Base-by-base conservation (phyloP, 1,140 invertebrate genomes). In the Drosophila triauraria region DNA sequence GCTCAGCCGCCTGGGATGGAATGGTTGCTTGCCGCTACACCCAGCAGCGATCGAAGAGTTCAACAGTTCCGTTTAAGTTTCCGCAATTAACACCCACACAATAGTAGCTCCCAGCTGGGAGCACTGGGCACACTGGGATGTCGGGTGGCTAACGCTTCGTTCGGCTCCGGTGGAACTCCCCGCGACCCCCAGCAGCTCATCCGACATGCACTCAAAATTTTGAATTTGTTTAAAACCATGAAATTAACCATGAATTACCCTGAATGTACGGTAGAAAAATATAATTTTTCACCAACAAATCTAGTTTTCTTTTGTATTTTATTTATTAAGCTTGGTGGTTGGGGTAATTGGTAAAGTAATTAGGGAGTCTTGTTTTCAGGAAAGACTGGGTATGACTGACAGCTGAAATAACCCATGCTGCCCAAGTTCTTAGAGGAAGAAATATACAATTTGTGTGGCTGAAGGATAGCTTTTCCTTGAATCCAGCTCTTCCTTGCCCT, bases 191-290 rank as follows among this genome's bases (percentile, higher is more conserved):
- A 20, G 10, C 62, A 43, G 62, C 20, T 47, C 65, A 53, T 51
- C 61, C 62, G 79, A 69, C 44, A 46, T 77, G 77, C 80, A 87
- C 77, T 80, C 77, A 84, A 87, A 88, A 88, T 80, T 69, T 80
- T 75, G 77, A 87, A 87, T 80, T 87, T 87, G 72, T 84, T 78
- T 80, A 61, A 77, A 30, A 32, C 59, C 20, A 30, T 78, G 64
- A 78, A 78, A 69, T 56, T 44, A 76, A 60, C 56, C 60, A 78
- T 54, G 46, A 72, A 88, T 80, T 76, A 60, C 77, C 70, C 51
- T 77, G 77, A 78, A 84, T 80, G 68, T 87, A 80, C n/a, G 85
- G 84, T 81, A 61, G 69, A 59, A 62, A 78, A 84, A 88, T 88
- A 56, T 42, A 87, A 78, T 88, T 87, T 80, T 87, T 78, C 80